These are phyloP conservation scores for Myrmophylax atrothorax DNA, from an alignment of 2,113 vertebrate species.

Conservation along the genomic window DNA sequence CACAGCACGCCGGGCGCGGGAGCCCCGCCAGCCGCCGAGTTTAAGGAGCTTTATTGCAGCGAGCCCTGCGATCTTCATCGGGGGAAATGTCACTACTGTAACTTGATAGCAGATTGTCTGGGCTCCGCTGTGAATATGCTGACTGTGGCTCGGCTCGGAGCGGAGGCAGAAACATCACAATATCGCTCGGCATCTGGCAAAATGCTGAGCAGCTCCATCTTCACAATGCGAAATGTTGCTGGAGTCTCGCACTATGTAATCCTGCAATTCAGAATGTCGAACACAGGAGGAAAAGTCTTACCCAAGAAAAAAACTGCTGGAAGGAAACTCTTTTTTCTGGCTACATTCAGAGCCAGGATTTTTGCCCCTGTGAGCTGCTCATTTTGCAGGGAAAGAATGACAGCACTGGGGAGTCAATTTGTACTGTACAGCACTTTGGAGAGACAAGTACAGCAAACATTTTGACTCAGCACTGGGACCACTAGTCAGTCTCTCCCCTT, in stretches of 20 bases:
- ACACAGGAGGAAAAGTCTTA: slow-evolving; percentile 29
- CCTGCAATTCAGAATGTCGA: slow-evolving; percentile 53
- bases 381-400: not conserved
- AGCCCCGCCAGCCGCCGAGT: not conserved
- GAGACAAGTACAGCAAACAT: not conserved
- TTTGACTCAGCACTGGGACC: not conserved
- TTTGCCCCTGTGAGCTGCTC: not conserved
- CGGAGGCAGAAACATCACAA: slow-evolving; percentile 47
- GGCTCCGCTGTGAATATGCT: slow-evolving; percentile 64
- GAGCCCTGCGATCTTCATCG: slow-evolving; percentile 3
- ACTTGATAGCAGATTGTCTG: slow-evolving; percentile 62
- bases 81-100: slow-evolving; percentile 41
- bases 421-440: not conserved
- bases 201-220: slow-evolving; percentile 60
- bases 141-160: slow-evolving; percentile 57
- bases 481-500: not conserved
- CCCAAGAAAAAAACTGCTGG: slow-evolving; percentile 18
- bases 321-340: slow-evolving; percentile 12
- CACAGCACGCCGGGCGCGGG: not conserved
- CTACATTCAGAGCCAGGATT: not conserved
- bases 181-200: slow-evolving; percentile 52
- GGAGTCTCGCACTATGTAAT: slow-evolving; percentile 39
- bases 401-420: not conserved
- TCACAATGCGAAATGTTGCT: slow-evolving; percentile 50
- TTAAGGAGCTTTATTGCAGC: not conserved